phyloP scores from a whole-genome alignment of 2,113 vertebrate species.

The Opisthocomus hoazin region DNA sequence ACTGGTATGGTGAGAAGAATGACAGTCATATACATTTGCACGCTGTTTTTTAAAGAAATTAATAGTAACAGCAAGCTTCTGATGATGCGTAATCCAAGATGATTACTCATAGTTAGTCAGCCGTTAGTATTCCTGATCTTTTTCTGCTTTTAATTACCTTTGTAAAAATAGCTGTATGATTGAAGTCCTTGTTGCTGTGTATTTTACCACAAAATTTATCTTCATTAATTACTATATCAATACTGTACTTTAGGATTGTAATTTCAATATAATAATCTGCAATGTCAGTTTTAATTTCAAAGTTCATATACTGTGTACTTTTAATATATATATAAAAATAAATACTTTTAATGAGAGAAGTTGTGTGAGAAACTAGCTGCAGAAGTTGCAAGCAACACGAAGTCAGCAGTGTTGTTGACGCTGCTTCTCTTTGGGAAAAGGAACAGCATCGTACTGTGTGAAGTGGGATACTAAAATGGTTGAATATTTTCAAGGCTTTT shows the following conservation, averaged over 20 bases:
- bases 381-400: background rate
- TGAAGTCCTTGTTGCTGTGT: background rate
- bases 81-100: background rate
- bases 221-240: background rate
- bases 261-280: background rate
- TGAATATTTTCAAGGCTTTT: background rate
- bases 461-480: background rate
- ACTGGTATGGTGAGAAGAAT: background rate
- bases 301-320: background rate
- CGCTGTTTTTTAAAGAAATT: background rate
- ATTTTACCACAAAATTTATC: background rate
- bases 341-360: background rate
- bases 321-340: too few relatives aligned
- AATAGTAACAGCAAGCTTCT: background rate
- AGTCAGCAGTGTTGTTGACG: background rate
- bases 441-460: background rate
- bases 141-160: background rate
- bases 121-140: background rate
- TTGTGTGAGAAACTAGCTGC: background rate
- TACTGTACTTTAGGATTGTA: background rate
- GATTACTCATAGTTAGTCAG: conserved; percentile 31
- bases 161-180: background rate
- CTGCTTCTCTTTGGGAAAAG: background rate
- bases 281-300: background rate
- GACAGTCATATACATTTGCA: background rate